Evolutionary conservation across 2,113 vertebrate species (phyloP), one percentile per base, ranked within the genome.

Genomic region (Megalops atlanticus): DNA sequence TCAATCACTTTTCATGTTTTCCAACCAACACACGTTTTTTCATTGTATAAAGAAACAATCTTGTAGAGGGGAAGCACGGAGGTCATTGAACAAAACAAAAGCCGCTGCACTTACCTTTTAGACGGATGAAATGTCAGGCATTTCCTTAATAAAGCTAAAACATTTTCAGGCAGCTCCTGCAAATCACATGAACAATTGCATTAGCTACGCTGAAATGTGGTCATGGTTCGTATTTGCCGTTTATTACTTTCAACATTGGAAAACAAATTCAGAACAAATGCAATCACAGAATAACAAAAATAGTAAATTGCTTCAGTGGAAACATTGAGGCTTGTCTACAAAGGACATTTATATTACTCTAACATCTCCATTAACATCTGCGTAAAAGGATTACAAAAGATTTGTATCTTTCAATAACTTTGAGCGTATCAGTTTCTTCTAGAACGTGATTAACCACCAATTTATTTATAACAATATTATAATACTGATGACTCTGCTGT

Each of bases 61-160:
- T 64, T 64, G 2, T 31, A 1, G 6, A 64, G 27, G 58, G n/a
- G 11, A 1, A 0, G n/a, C n/a, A 64, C 1, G 43, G 43, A 45
- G 11, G 58, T 11, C 24, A 64, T n/a, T 64, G n/a, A 24, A 64
- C n/a, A 31, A 64, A 38, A 8, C 31, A 40, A 69, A 77, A 79
- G 69, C 36, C 11, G 74, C 3, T 73, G 12, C 31, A 86, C 85
- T 89, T 93, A 95, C 98, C 98, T 96, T 89, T 95, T 97, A 16
- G 96, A 96, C 85, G 98, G 96, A 0, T 95, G 94, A 90, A 98
- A 99, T 0, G 93, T 97, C 84, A 99, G 93, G 86, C 97, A 99
- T 90, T 97, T 99, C 89, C 94, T 95, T 90, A 99, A 93, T 74
- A 99, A 92, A 84, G 87, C 74, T 0, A 92, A 43, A 81, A 94